Percentiles rank a stretch among this genome's conserved stretches.
Evolutionary conservation across 2,888 invertebrate species (phyloP).

Genomic region (Exocentrus adspersus): DNA sequence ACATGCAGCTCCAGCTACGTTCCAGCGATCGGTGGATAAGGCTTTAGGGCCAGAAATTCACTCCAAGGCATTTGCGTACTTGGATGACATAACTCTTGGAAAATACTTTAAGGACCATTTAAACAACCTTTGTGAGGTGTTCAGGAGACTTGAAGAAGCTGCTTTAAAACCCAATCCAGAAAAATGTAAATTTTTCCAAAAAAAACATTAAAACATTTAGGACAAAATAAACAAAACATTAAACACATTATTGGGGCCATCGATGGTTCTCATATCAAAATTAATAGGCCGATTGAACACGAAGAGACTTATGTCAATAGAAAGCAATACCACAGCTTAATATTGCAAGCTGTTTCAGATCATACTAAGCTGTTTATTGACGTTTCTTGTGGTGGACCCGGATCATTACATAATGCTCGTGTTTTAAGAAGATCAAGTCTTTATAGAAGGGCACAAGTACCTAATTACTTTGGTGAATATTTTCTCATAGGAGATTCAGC

Average conservation of each 20-base stretch:
- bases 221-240: too few species aligned
- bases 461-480: conserved; percentile 27
- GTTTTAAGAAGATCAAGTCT: conserved; percentile 1
- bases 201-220: too few species aligned
- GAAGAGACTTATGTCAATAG: conserved; percentile 39
- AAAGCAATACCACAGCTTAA: conserved; percentile 38
- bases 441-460: neutral
- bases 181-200: too few species aligned
- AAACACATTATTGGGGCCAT: conserved; percentile 40
- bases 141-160: too few species aligned
- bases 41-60: too few species aligned
- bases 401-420: conserved; percentile 4
- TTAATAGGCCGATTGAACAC: conserved; percentile 36
- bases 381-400: conserved; percentile 2
- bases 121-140: too few species aligned
- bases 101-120: too few species aligned
- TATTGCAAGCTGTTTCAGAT: conserved; percentile 49
- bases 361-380: conserved; percentile 34
- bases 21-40: too few species aligned
- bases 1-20: too few species aligned
- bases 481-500: conserved; percentile 46
- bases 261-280: conserved; percentile 43
- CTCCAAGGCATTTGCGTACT: too few species aligned
- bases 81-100: too few species aligned
- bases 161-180: too few species aligned